Evolutionary conservation across 2,888 invertebrate species (phyloP), one percentile per base, ranked within the genome.

Genomic region (Troilus luridus): DNA sequence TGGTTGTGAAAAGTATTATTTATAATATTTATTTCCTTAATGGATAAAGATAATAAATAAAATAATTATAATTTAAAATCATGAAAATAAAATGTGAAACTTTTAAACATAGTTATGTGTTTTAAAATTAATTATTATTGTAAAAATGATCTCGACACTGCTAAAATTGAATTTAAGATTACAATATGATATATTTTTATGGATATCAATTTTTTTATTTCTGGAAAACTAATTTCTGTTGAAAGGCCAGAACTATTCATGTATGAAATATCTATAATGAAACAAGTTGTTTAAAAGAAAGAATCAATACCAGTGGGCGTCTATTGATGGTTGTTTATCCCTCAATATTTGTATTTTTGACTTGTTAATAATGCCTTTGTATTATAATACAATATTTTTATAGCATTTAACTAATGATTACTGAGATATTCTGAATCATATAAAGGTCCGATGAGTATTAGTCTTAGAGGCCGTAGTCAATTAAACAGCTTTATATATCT

Each of bases 351-450:
- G 90, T 90, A 90, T 90, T 90, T 90, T 90, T 90, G 90, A 90
- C 58, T 90, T 90, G 90, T 90, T 89, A 88, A 91, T 91, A 89
- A 88, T 88, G 92, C 92, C 91, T 92, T 91, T 92, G 91, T 92
- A 91, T 92, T 88, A 91, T 91, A 91, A 85, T 90, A 92, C 89
- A 90, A 92, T 92, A 92, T 92, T 92, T 92, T 92, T 92, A 92
- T 92, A 92, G 92, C 60, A 91, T 92, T 89, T 91, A 91, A 92
- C 88, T 89, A 88, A 91, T 90, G 59, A 91, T 91, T 91, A 90
- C 59, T 58, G 60, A 90, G 41, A 90, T 90, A 59, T 81, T 81
- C 85, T 85, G 85, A 85, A 85, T 85, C 56, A 72, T 77, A 90
- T 41, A 81, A 90, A 91, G 91, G 90, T 90, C 81, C 88, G 91